Evolutionary conservation across 35 echinoderm and acorn worm genomes (phyloP).

Genomic region (Chiridota heheva): DNA sequence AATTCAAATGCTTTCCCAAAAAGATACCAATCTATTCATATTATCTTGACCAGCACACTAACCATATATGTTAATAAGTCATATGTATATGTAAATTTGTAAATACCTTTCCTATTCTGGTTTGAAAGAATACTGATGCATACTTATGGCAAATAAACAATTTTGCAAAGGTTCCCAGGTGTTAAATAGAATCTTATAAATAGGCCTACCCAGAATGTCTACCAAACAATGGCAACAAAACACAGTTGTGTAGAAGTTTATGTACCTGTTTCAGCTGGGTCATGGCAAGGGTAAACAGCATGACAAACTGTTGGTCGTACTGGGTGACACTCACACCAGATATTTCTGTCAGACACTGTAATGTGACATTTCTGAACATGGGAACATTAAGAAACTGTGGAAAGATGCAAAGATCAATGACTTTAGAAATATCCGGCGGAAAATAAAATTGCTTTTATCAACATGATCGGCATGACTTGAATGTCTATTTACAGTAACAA

Average conservation of each 20-base stretch:
- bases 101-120: too few species aligned
- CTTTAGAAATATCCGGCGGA: background rate
- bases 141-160: too few species aligned
- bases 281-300: slow-evolving; percentile 93
- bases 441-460: background rate
- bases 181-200: too few species aligned
- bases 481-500: background rate
- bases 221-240: background rate
- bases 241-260: too few species aligned
- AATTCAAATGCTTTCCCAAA: too few species aligned
- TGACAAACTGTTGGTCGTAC: slow-evolving; percentile 98
- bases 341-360: slow-evolving; percentile 97
- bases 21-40: too few species aligned
- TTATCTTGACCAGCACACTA: too few species aligned
- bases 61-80: too few species aligned
- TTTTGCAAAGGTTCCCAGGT: too few species aligned
- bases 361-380: slow-evolving; percentile 94
- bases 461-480: background rate
- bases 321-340: slow-evolving; percentile 95
- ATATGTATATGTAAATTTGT: too few species aligned
- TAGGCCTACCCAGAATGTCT: background rate
- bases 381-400: slow-evolving; percentile 98
- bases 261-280: slow-evolving; percentile 99
- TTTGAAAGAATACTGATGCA: too few species aligned
- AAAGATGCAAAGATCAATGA: background rate